Base-by-base conservation (phyloP, 2,888 invertebrate genomes). In the Sinelater perroti region DNA sequence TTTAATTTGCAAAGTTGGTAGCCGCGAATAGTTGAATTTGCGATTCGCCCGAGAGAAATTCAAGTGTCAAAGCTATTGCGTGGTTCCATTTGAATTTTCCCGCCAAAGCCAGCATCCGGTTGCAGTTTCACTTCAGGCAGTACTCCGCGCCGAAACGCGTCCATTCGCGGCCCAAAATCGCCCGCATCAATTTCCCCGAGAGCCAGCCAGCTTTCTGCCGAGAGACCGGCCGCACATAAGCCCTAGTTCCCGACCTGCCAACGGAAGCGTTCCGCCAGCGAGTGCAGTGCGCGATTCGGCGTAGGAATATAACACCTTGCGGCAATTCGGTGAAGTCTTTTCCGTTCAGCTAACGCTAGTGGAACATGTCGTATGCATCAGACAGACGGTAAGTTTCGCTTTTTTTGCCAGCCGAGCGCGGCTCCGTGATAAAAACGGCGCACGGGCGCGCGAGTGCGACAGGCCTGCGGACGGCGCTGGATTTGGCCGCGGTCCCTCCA, bases 291-390 rank as follows among this genome's bases (percentile, higher is more conserved):
- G 20, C 31, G 24, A 14, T 16, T 10, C 42, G 38, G 76, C 82
- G 81, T 80, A 83, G 75, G 72, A 74, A 76, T 72, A 75, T 73
- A 71, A 70, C 73, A 72, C 71, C 70, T 71, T 71, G 73, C 72
- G 71, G 70, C 70, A 68, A 69, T 68, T 65, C 69, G 67, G 67
- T 63, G 73, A 73, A 75, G 74, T 74, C 78, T 82, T 89, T 89
- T 88, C 86, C 86, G 86, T 86, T 85, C 84, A 84, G 84, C 86
- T 82, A 85, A 85, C 84, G 85, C 84, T 85, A 87, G 86, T 86
- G 84, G 85, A 90, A 87, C 87, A 90, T 90, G 90, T 90, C 90
- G 82, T 87, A 85, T 86, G 84, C 86, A 79, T 82, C 85, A 80
- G 90, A 90, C 82, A 85, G 88, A 85, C 88, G 89, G 90, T 89